Base-by-base conservation (phyloP, 92 coral and sea anemone genomes). In the Parazoanthus swiftii region DNA sequence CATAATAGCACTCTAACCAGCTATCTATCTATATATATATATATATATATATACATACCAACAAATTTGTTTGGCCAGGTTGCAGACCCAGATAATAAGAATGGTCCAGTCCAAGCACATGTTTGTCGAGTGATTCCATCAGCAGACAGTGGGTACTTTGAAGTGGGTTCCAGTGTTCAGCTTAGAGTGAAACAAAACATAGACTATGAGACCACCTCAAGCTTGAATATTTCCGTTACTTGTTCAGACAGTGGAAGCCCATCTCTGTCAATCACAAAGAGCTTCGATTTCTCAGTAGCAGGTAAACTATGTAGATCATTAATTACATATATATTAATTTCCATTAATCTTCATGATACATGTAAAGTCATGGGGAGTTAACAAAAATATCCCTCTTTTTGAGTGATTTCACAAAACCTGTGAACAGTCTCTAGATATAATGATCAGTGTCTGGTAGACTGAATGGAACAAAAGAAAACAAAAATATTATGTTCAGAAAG, bases 161-260 rank as follows among this genome's bases (percentile, higher is more conserved):
- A 77, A n/a, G 86, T 96, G 51, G 70, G 48, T 15, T 68, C 90
- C 6, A 86, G 88, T 63, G 88, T 91, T 86, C 92, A 92, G 25
- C 90, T 96, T 43, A 80, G 73, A 88, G 96, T 96, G 58, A 86
- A 91, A 86, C 77, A 76, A 73, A 85, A 66, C 43, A 80, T 88
- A 46, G 86, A 95, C 89, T 96, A 86, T 63, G 99, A 96, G 82
- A 83, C 43, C 25, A 89, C 89, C 9, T 81, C 89, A 70, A 26
- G 35, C 10, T 88, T 95, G 8, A 86, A 84, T 35, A 88, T 96
- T 81, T 84, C 91, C n/a, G 94, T 96, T 11, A 81, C 33, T 6
- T 96, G 99, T 76, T 91, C 90, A 14, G 99, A 96, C 76, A 92
- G 88, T 86, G 99, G 99, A 56, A 89, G 56, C 36, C 98, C 93